These are phyloP conservation scores for Amphipoea lucens DNA, from an alignment of 2,888 invertebrate species.

Conservation along the genomic window DNA sequence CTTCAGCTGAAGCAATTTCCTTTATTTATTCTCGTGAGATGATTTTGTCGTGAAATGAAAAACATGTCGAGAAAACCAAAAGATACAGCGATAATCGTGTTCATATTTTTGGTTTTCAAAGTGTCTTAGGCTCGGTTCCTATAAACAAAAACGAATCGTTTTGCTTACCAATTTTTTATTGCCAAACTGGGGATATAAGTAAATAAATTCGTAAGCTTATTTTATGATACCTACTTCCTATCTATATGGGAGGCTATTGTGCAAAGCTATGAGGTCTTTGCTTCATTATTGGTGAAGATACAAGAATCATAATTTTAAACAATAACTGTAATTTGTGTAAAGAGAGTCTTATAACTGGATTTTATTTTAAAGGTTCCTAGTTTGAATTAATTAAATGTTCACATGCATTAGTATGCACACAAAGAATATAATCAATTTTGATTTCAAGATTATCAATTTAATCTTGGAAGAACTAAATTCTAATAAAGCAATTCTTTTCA, in stretches of 20 bases:
- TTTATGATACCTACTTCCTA: not conserved
- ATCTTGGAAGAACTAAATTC: not conserved
- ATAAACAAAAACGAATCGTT: not conserved
- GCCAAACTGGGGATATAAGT: not conserved
- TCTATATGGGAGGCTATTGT: too few species aligned
- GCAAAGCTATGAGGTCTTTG: too few species aligned
- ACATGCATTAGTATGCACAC: not conserved
- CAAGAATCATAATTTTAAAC: not conserved
- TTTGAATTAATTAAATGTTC: too few species aligned
- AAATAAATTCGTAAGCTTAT: not conserved
- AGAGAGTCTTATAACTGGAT: not conserved
- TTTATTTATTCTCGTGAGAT: not conserved
- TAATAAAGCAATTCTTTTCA: too few species aligned
- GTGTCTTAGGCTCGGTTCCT: not conserved
- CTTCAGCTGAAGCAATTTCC: constrained; percentile 8
- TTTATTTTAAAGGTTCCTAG: not conserved
- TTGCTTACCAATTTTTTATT: not conserved
- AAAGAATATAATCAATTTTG: not conserved
- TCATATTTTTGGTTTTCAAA: too few species aligned
- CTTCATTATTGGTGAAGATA: too few species aligned
- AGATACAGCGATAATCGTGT: not conserved
- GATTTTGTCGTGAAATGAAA: not conserved
- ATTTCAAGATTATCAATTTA: not conserved
- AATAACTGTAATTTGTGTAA: not conserved
- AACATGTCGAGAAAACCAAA: not conserved